Evolutionary conservation across 64 coral and sea anemone species (phyloP).

Genomic region (Catalaphyllia jardinei): DNA sequence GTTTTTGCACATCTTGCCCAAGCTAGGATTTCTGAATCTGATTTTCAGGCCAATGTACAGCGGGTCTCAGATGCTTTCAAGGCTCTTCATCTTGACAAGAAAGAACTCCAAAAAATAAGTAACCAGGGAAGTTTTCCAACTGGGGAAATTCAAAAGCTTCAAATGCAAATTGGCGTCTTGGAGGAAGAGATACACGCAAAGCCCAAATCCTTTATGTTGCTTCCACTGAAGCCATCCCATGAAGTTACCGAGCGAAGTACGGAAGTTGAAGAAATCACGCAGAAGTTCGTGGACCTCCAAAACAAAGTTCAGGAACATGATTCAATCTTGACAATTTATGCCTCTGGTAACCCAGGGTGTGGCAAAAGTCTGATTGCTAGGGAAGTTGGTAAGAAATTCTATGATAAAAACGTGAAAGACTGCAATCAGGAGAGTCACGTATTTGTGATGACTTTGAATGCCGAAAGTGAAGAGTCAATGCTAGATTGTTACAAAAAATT

Average conservation of each 20-base stretch:
- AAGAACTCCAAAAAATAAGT: constrained; percentile 14
- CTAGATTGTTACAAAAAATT: constrained; percentile 43
- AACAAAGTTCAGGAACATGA: not conserved
- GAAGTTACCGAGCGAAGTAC: not conserved
- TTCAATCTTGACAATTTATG: not conserved
- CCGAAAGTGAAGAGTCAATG: constrained; percentile 29
- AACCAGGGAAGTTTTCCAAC: constrained; percentile 15
- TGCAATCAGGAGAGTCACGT: not conserved
- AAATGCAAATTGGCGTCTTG: constrained; percentile 18
- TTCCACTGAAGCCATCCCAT: constrained; percentile 58
- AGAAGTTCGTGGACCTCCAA: not conserved
- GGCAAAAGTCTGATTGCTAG: constrained; percentile 18
- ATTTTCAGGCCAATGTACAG: constrained; percentile 28
- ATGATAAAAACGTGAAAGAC: not conserved
- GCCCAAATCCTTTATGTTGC: constrained; percentile 25
- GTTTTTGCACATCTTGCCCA: constrained; percentile 14
- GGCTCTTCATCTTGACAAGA: constrained; percentile 27
- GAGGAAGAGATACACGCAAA: not conserved
- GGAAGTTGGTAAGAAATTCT: not conserved
- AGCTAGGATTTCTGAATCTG: constrained; percentile 17
- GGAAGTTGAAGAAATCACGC: not conserved
- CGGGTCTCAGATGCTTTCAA: constrained; percentile 15
- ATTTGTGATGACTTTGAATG: constrained; percentile 69
- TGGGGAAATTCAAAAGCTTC: constrained; percentile 12
- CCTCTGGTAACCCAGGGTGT: not conserved